A percentile compares a stretch with the other conserved stretches of the same genome.
Conservation (phyloP, 2,888 invertebrate genomes). For the Craniophora ligustri region DNA sequence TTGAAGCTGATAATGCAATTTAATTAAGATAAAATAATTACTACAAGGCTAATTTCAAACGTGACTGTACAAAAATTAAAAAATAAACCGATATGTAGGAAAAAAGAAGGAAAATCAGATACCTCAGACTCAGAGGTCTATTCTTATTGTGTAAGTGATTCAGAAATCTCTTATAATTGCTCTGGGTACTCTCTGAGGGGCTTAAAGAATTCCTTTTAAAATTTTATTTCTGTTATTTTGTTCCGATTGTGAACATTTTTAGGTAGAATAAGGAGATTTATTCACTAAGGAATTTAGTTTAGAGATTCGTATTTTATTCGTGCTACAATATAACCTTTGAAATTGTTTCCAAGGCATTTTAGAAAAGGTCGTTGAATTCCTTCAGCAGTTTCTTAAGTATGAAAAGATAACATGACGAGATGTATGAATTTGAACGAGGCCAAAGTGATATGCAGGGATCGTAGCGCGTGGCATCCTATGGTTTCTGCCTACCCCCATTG, state of each 20-base stretch:
- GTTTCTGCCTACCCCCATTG: no score
- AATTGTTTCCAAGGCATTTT: not conserved
- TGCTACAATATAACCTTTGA: not conserved
- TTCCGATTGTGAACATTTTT: constrained; percentile 30
- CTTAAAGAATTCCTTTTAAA: constrained; percentile 50
- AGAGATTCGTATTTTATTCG: not conserved
- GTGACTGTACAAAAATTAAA: constrained; percentile 33
- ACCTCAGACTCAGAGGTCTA: constrained; percentile 19
- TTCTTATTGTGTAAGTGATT: constrained; percentile 43
- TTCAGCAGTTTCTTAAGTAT: no score
- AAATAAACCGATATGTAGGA: constrained; percentile 13
- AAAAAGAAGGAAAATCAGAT: constrained; percentile 25
- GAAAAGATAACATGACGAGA: no score
- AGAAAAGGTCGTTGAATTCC: not conserved
- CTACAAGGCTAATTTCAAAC: constrained; percentile 8
- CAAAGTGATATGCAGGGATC: no score
- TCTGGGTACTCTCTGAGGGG: constrained; percentile 53
- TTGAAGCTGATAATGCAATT: no score
- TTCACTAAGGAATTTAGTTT: constrained; percentile 24
- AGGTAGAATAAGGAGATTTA: constrained; percentile 28
- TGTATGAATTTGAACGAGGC: no score
- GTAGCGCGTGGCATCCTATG: no score
- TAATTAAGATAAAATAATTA: no score
- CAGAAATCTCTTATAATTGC: constrained; percentile 66
- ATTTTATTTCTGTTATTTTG: constrained; percentile 49